Conservation (phyloP, 2,113 vertebrate genomes). For the Paracyprichromis sp. region DNA sequence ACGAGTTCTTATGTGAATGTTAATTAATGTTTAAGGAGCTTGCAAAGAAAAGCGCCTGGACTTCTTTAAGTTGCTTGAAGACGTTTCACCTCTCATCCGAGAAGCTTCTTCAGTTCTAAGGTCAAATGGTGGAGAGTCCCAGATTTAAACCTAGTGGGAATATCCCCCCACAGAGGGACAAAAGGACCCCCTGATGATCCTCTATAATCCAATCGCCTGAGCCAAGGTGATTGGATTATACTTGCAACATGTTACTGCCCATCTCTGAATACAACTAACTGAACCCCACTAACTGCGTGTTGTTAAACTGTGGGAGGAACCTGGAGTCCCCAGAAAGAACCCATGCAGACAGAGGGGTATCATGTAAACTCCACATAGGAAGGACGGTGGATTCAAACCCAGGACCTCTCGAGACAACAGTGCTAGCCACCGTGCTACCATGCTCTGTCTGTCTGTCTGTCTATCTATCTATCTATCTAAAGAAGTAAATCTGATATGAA, state of each 20-base stretch:
- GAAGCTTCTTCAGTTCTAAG: too few species aligned
- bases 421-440: background rate
- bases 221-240: background rate
- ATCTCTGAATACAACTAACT: background rate
- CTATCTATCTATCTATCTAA: background rate
- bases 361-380: background rate
- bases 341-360: background rate
- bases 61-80: too few species aligned
- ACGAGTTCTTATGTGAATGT: background rate
- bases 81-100: too few species aligned
- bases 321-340: background rate
- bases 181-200: too few species aligned
- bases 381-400: background rate
- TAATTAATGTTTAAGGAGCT: background rate
- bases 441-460: accelerated
- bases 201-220: too few species aligned
- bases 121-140: too few species aligned
- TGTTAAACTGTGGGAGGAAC: background rate
- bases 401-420: background rate
- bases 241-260: background rate
- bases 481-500: background rate
- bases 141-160: too few species aligned
- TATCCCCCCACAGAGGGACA: too few species aligned
- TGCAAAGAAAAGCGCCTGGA: too few species aligned
- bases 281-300: background rate